Conservation (phyloP, 2,797 vertebrate genomes). For the Enteromius mattozi region DNA sequence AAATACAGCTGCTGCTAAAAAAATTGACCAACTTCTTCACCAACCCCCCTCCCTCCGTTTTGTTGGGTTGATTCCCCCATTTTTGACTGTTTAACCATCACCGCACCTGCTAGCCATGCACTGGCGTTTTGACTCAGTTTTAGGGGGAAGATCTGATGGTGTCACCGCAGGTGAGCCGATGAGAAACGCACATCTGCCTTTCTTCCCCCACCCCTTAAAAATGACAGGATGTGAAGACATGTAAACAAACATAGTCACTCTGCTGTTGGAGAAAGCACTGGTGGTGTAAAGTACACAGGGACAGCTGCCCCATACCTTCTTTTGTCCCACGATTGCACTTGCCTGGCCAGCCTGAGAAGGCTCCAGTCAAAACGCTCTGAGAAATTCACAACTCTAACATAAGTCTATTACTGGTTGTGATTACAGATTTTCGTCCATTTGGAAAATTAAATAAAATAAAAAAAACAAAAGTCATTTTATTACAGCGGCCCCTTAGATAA, state of each 20-base stretch:
- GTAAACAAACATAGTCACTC: conserved; percentile 71
- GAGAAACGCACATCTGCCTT: conserved; percentile 78
- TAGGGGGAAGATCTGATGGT: conserved; percentile 17
- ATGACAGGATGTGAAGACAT: conserved; percentile 39
- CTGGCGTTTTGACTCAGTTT: conserved; percentile 28
- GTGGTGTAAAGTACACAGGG: conserved; percentile 74
- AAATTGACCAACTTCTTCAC: conserved; percentile 33
- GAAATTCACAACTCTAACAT: conserved; percentile 10
- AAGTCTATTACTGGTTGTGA: neutral
- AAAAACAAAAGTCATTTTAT: neutral
- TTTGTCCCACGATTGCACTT: conserved; percentile 63
- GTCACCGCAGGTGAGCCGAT: conserved; percentile 56
- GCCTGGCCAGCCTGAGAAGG: neutral
- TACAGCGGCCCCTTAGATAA: neutral
- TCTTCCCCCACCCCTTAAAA: conserved; percentile 20
- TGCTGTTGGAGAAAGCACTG: conserved; percentile 73
- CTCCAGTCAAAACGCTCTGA: conserved; percentile 35
- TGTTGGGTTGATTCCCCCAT: conserved; percentile 55
- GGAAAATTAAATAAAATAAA: neutral
- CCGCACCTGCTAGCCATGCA: conserved; percentile 54
- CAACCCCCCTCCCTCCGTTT: conserved; percentile 27
- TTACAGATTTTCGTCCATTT: neutral
- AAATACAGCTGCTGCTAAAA: conserved; percentile 54
- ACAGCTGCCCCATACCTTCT: conserved; percentile 73
- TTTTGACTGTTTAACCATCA: conserved; percentile 65